These are phyloP conservation scores for Zophobas atratus DNA, from an alignment of 1,140 invertebrate species.

Conservation along the genomic window DNA sequence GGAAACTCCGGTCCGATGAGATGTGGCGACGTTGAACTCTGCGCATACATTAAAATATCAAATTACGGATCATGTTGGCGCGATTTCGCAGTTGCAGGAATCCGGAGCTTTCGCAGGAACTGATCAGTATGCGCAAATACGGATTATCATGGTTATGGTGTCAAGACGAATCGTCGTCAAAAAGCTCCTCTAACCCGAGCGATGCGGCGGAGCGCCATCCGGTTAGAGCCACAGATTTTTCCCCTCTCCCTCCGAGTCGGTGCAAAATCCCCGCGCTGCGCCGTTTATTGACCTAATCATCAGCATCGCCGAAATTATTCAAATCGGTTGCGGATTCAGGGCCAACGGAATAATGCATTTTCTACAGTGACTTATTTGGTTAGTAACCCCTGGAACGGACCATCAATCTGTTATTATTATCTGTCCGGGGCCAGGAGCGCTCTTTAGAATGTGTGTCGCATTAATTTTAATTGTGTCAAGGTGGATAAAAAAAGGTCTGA, in stretches of 20 bases:
- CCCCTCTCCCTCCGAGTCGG: background rate
- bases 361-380: conserved; percentile 22
- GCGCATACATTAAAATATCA: conserved; percentile 7
- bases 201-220: background rate
- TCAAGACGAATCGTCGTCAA: too few species aligned
- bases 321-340: conserved; percentile 34
- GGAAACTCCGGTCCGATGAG: background rate
- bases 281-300: conserved; percentile 39
- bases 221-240: too few species aligned
- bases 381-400: conserved; percentile 15
- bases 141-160: too few species aligned
- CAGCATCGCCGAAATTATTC: conserved; percentile 26
- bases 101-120: too few species aligned
- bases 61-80: background rate
- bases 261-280: conserved; percentile 11
- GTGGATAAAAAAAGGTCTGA: conserved; percentile 10
- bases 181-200: background rate
- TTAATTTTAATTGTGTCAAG: conserved; percentile 25
- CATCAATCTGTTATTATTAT: background rate
- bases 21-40: conserved; percentile 1
- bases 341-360: conserved; percentile 38
- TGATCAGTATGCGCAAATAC: too few species aligned
- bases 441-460: conserved; percentile 9
- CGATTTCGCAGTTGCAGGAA: too few species aligned
- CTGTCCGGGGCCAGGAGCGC: background rate